Percentiles rank a stretch among this genome's conserved stretches.
Evolutionary conservation across 1,140 invertebrate species (phyloP).

Genomic region (Aplysia californica): DNA sequence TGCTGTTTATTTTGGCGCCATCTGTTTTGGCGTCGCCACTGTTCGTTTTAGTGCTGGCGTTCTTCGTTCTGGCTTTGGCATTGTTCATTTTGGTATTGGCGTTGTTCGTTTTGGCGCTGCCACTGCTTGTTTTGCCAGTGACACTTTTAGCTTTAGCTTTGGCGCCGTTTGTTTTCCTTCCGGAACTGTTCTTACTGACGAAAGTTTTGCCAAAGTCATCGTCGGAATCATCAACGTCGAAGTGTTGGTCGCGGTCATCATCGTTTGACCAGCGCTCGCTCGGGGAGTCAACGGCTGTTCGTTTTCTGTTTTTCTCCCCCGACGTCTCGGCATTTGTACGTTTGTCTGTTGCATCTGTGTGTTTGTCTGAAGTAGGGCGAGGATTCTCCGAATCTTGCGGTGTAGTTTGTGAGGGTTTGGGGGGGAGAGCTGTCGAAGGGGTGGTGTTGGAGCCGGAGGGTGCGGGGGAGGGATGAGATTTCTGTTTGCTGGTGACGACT

Average conservation of each 20-base stretch:
- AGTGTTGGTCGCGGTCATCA: too few species aligned
- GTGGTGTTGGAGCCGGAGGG: neutral
- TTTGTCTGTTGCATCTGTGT: neutral
- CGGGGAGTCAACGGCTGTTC: neutral
- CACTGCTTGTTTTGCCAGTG: too few species aligned
- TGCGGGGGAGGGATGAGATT: slow-evolving; percentile 33
- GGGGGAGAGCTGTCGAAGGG: neutral
- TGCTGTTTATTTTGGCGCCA: too few species aligned
- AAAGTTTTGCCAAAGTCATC: too few species aligned
- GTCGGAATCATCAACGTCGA: slow-evolving; percentile 18
- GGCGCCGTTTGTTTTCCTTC: too few species aligned
- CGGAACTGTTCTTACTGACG: too few species aligned
- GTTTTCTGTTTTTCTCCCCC: neutral
- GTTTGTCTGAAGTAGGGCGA: neutral
- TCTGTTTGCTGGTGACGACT: slow-evolving; percentile 40
- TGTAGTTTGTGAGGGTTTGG: neutral
- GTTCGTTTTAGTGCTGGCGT: too few species aligned
- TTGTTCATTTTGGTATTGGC: too few species aligned
- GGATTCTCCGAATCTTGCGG: neutral
- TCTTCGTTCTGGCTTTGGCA: too few species aligned
- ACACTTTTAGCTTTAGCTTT: too few species aligned
- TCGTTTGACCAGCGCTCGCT: neutral
- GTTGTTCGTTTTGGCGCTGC: too few species aligned
- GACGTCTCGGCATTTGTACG: neutral
- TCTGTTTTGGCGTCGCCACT: too few species aligned